Percentiles rank a stretch among this genome's conserved stretches.
Evolutionary conservation across 2,113 vertebrate genomes (phyloP).

Genomic region (Tylochromis polylepis): DNA sequence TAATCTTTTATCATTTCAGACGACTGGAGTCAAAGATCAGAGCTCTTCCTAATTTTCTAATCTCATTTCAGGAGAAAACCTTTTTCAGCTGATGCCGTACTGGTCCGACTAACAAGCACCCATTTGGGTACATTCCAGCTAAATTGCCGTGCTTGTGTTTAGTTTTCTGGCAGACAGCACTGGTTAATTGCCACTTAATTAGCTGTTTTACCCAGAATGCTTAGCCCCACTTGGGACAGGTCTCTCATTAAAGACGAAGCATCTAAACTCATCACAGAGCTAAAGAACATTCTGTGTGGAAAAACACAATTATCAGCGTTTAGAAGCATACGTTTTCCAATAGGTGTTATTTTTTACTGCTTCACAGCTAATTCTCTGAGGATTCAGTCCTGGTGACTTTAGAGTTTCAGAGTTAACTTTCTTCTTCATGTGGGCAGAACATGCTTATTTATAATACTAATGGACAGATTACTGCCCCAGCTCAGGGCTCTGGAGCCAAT

Average conservation of each 20-base stretch:
- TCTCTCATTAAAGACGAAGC: constrained; percentile 71
- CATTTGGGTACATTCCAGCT: constrained; percentile 51
- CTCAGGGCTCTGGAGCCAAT: neutral
- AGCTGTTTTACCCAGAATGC: constrained; percentile 67
- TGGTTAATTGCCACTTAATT: constrained; percentile 78
- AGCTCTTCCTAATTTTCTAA: constrained; percentile 29
- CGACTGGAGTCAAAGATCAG: constrained; percentile 24
- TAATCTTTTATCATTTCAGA: constrained; percentile 22
- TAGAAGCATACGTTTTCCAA: constrained; percentile 32
- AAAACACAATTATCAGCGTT: constrained; percentile 63
- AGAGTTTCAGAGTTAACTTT: constrained; percentile 47
- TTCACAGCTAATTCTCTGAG: constrained; percentile 18
- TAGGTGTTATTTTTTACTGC: constrained; percentile 44
- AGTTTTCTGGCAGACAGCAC: constrained; percentile 64
- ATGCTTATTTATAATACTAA: neutral
- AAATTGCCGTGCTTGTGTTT: constrained; percentile 65
- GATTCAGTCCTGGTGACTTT: constrained; percentile 11
- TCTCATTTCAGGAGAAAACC: constrained; percentile 1
- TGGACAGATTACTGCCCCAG: neutral
- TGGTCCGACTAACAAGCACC: constrained; percentile 48
- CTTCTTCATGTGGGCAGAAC: neutral
- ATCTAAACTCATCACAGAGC: constrained; percentile 43
- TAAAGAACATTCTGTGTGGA: constrained; percentile 36
- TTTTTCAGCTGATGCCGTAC: neutral
- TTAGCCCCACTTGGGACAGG: constrained; percentile 71